Base-by-base conservation (phyloP, 2,113 vertebrate genomes). In the Petrocephalus microphthalmus region DNA sequence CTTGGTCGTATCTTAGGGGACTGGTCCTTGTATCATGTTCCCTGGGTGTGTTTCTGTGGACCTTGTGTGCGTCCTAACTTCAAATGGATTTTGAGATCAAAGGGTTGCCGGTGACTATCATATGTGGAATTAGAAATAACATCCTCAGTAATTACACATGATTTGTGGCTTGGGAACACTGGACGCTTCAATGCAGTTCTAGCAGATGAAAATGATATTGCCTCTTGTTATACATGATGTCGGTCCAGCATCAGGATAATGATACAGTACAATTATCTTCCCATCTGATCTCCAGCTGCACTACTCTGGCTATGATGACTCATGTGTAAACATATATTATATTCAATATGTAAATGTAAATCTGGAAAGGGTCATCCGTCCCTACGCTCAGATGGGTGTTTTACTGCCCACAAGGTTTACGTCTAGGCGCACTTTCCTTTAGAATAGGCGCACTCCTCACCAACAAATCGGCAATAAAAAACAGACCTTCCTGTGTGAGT, bases 1-100 rank as follows among this genome's bases (percentile, higher is more conserved):
- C 45, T 49, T 49, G 45, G n/a, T 10, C 7, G 22, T 42, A 5
- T 60, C 54, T 86, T 45, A 22, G 7, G 7, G 85, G 86, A 87
- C 57, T 87, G 19, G 20, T 45, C 20, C 29, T 8, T 37, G 7
- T 37, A 47, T 64, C 20, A 87, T 37, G 15, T 57, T 60, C 4
- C n/a, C 25, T 52, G 42, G 82, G 22, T 25, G 52, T 29, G 47
- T 52, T 33, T 29, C 17, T 67, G 42, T 64, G n/a, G 57, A 67
- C 29, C 17, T 17, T 67, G 4, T 37, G 25, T 45, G 20, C n/a
- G 10, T 17, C 22, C 22, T 19, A n/a, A 15, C 86, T 87, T 60
- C 37, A 87, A 86, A 49, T 64, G 86, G 42, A 47, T 57, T 71
- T 85, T 60, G 17, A 71, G n/a, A 71, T 78, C 64, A 78, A 87